Evolutionary conservation across 2,888 invertebrate species (phyloP).

Genomic region (Drosophila lutescens): DNA sequence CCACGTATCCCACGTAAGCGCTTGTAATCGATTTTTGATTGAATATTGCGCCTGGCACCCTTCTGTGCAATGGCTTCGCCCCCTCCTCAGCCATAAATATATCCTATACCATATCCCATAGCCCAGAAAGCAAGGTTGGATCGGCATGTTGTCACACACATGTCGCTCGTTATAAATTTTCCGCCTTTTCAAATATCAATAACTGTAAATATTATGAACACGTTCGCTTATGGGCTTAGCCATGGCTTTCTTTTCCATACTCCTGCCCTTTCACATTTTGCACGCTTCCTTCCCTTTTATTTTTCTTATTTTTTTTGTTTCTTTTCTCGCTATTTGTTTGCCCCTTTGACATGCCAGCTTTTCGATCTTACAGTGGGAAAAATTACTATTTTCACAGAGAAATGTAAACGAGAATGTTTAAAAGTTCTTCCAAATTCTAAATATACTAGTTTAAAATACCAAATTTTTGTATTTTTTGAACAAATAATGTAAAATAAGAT

Average conservation of each 20-base stretch:
- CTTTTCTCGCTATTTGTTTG: constrained; percentile 53
- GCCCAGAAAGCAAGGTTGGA: constrained; percentile 11
- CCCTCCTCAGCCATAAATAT: neutral
- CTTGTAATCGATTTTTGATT: constrained; percentile 84
- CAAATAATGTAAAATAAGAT: no score
- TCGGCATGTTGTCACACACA: constrained; percentile 77
- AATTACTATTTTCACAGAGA: no score
- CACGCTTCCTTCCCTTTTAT: constrained; percentile 12
- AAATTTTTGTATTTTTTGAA: no score
- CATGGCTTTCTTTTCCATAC: constrained; percentile 42
- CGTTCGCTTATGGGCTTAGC: constrained; percentile 79
- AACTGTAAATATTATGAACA: constrained; percentile 84
- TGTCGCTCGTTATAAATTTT: constrained; percentile 83
- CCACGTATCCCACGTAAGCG: constrained; percentile 33
- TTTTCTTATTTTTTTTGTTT: constrained; percentile 5
- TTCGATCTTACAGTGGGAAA: constrained; percentile 35
- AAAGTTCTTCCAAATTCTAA: no score
- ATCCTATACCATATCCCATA: neutral
- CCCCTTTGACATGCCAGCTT: constrained; percentile 68
- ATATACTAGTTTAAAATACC: no score
- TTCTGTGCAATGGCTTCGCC: constrained; percentile 27
- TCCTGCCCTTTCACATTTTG: constrained; percentile 4
- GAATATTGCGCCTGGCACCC: constrained; percentile 79
- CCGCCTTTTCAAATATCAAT: constrained; percentile 84
- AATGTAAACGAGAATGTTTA: no score